Percentiles rank a stretch among this genome's conserved stretches.
phyloP scores from a whole-genome alignment of 23 tunicate species.

The Ascidia mentula region DNA sequence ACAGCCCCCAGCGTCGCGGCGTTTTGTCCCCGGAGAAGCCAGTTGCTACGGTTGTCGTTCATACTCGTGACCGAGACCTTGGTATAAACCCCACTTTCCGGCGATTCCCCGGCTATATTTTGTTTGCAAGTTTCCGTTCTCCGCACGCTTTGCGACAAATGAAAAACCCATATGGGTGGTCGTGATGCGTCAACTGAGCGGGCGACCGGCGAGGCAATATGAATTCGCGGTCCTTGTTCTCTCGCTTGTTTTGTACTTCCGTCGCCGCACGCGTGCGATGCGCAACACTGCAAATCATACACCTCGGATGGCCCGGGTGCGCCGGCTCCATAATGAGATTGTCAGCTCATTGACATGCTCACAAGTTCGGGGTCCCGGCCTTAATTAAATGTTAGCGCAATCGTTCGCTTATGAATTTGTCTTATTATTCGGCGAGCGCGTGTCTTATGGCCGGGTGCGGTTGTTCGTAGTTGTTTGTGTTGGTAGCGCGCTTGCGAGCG shows the following conservation, averaged over 20 bases:
- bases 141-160: not conserved
- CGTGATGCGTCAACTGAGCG: not conserved
- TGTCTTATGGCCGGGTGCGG: not conserved
- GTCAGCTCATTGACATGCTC: not conserved
- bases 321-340: not conserved
- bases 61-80: too few species aligned
- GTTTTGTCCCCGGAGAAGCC: too few species aligned
- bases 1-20: too few species aligned
- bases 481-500: not conserved
- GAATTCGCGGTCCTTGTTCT: not conserved
- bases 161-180: not conserved
- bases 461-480: not conserved
- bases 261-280: too few species aligned
- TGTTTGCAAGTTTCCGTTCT: too few species aligned
- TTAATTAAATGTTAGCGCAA: slow-evolving; percentile 3
- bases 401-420: not conserved
- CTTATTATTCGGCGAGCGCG: too few species aligned
- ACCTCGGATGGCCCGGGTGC: not conserved
- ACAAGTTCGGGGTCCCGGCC: not conserved
- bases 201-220: not conserved
- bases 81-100: too few species aligned
- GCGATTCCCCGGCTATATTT: too few species aligned
- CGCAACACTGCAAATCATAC: not conserved
- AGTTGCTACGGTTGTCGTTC: too few species aligned
- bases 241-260: slow-evolving; percentile 2